These are phyloP conservation scores for Chroicocephalus ridibundus DNA, from an alignment of 2,113 vertebrate species.

Conservation along the genomic window DNA sequence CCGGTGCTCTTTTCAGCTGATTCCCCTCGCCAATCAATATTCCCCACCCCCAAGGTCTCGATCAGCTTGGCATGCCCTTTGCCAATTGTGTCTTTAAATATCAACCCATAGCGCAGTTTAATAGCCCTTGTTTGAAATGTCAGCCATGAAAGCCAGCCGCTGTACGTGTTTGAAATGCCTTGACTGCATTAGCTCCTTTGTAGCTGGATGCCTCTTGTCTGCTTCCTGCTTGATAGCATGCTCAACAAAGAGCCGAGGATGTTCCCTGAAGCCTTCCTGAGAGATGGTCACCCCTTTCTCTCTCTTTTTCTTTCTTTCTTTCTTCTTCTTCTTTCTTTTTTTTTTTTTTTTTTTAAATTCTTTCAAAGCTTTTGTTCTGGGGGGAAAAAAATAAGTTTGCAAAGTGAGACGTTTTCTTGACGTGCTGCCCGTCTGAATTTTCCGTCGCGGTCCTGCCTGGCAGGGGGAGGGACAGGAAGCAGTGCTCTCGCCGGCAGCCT, in stretches of 20 bases:
- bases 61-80: slow-evolving; percentile 42
- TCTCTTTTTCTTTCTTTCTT: background rate
- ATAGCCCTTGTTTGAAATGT: slow-evolving; percentile 51
- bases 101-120: background rate
- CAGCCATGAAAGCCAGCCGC: slow-evolving; percentile 24
- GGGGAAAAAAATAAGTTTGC: slow-evolving; percentile 3
- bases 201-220: slow-evolving; percentile 59
- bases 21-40: background rate
- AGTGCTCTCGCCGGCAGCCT: slow-evolving; percentile 68
- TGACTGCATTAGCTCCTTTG: slow-evolving; percentile 32
- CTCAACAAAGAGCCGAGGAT: slow-evolving; percentile 45
- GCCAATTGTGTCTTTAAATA: slow-evolving; percentile 57
- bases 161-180: slow-evolving; percentile 61
- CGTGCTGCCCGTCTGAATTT: slow-evolving; percentile 36
- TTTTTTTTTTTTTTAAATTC: background rate
- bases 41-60: background rate
- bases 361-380: slow-evolving; percentile 16
- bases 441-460: slow-evolving; percentile 68
- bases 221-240: slow-evolving; percentile 62
- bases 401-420: background rate
- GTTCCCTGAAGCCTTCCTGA: slow-evolving; percentile 48
- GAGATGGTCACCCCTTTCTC: slow-evolving; percentile 2
- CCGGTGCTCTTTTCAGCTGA: background rate
- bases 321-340: background rate
- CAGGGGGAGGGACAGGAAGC: slow-evolving; percentile 21